Percentiles rank a stretch among this genome's conserved stretches.
Evolutionary conservation across 1,140 invertebrate genomes (phyloP).

Genomic region (Drosophila cardini): DNA sequence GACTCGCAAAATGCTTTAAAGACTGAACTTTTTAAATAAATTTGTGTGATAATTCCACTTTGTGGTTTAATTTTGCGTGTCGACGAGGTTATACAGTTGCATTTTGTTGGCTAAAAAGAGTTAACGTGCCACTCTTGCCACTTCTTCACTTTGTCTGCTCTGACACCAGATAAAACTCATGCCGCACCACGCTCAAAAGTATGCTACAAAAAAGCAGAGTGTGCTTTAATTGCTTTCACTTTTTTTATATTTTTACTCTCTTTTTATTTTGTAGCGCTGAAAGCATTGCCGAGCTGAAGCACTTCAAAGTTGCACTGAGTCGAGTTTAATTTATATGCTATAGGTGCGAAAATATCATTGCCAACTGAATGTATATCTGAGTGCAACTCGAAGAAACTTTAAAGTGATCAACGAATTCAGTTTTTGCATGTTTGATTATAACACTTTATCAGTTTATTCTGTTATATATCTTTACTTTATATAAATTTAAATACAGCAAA

Average conservation of each 20-base stretch:
- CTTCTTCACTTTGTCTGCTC: neutral
- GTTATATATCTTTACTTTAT: neutral
- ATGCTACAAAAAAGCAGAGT: slow-evolving; percentile 18
- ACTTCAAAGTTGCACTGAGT: slow-evolving; percentile 24
- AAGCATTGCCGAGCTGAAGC: slow-evolving; percentile 10
- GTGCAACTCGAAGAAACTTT: neutral
- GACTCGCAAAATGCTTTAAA: slow-evolving; percentile 36
- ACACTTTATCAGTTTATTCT: neutral
- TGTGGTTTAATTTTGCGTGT: slow-evolving; percentile 76
- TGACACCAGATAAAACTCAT: slow-evolving; percentile 9
- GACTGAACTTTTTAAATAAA: slow-evolving; percentile 76
- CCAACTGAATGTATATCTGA: neutral
- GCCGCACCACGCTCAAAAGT: slow-evolving; percentile 12
- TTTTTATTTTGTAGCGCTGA: slow-evolving; percentile 13
- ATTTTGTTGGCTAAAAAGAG: slow-evolving; percentile 40
- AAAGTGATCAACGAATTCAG: neutral
- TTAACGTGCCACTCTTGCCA: slow-evolving; percentile 12
- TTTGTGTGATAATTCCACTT: slow-evolving; percentile 77
- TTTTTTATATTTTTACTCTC: no score
- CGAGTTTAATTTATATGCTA: slow-evolving; percentile 6
- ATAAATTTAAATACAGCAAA: no score
- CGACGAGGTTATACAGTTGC: slow-evolving; percentile 66
- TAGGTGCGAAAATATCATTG: slow-evolving; percentile 11
- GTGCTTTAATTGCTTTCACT: slow-evolving; percentile 29
- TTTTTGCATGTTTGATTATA: no score